Evolutionary conservation across 2,888 invertebrate species (phyloP).

Genomic region (Gari tellinella): DNA sequence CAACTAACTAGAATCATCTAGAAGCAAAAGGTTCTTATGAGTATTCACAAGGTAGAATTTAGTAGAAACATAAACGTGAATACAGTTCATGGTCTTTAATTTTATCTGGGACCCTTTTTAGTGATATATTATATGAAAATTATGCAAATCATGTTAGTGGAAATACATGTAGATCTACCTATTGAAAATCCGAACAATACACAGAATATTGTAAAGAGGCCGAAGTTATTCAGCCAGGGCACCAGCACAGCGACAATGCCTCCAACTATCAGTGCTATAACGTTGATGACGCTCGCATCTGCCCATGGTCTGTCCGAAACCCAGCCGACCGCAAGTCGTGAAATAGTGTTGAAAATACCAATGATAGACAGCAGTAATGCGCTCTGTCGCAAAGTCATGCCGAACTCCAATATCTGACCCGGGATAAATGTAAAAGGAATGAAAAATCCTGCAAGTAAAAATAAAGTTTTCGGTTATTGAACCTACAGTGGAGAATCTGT

Average conservation of each 20-base stretch:
- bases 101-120: no score
- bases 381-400: conserved; percentile 53
- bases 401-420: conserved; percentile 55
- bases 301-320: conserved; percentile 90
- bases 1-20: no score
- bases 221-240: conserved; percentile 92
- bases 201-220: conserved; percentile 91
- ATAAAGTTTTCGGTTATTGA: no score
- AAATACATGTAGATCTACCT: conserved; percentile 64
- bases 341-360: conserved; percentile 94
- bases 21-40: no score
- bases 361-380: conserved; percentile 50
- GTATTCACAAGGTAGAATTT: no score
- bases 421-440: conserved; percentile 94
- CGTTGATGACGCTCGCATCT: conserved; percentile 94
- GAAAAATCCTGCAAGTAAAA: conserved; percentile 91
- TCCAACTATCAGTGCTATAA: conserved; percentile 92
- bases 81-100: no score
- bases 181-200: conserved; percentile 92
- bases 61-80: no score
- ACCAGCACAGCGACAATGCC: conserved; percentile 93
- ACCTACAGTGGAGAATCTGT: no score
- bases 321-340: conserved; percentile 95
- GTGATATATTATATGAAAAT: conserved; percentile 6
- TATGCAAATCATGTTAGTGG: background rate